These are phyloP conservation scores for Lithophane ornitopus DNA, from an alignment of 2,888 invertebrate genomes.

Conservation along the genomic window DNA sequence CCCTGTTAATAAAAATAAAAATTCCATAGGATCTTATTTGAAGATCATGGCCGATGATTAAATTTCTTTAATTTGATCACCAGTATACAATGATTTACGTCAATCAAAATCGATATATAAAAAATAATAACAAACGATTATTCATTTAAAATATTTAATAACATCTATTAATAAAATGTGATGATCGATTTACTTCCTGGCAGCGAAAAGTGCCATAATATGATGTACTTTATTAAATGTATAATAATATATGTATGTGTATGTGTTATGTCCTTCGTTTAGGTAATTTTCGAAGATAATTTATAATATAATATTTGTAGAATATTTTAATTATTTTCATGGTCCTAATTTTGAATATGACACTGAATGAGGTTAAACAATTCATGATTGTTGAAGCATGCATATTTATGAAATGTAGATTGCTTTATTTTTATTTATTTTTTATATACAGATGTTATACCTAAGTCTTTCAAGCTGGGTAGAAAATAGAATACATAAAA, in stretches of 20 bases:
- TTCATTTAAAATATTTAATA: background rate
- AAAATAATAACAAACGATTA: background rate
- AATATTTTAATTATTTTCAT: slow-evolving; percentile 21
- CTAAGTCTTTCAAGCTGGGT: background rate
- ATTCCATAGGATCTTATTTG: background rate
- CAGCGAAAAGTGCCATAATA: too few species aligned
- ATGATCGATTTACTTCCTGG: background rate
- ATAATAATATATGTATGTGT: too few species aligned
- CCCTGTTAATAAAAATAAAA: background rate
- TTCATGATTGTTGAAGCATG: background rate
- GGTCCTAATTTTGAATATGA: slow-evolving; percentile 16
- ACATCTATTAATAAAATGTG: background rate
- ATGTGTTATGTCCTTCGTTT: slow-evolving; percentile 18
- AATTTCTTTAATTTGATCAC: slow-evolving; percentile 16
- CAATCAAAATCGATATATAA: slow-evolving; percentile 6
- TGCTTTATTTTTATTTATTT: slow-evolving; percentile 8
- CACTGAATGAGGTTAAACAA: slow-evolving; percentile 1
- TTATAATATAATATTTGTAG: background rate
- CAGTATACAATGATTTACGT: slow-evolving; percentile 1
- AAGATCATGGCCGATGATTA: background rate
- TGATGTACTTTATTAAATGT: background rate
- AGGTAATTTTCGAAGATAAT: slow-evolving; percentile 6
- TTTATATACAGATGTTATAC: background rate
- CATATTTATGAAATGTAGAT: background rate
- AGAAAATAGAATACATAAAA: background rate